Evolutionary conservation across 2,797 vertebrate genomes (phyloP).

Genomic region (Tangara arthus): DNA sequence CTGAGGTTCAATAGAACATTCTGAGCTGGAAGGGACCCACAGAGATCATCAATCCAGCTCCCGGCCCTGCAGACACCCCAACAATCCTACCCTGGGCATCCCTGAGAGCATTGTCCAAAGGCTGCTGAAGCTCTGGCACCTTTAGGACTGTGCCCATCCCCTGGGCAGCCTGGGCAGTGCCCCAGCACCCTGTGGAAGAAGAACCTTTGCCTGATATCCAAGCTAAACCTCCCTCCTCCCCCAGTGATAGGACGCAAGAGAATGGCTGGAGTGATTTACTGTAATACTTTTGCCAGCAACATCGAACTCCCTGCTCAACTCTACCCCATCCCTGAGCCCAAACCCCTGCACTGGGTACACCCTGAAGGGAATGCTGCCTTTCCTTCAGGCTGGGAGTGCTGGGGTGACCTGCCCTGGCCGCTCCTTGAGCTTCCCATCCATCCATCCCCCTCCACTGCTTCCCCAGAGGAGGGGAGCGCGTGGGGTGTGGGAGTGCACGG

Average conservation of each 20-base stretch:
- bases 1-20: neutral
- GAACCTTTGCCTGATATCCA: neutral
- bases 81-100: neutral
- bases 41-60: rapidly evolving
- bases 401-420: neutral
- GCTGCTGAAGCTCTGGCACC: neutral
- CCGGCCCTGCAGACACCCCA: neutral
- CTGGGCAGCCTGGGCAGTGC: neutral
- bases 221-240: neutral
- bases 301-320: neutral
- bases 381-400: neutral
- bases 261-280: neutral
- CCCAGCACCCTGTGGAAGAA: neutral
- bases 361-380: neutral
- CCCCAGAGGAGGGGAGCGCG: neutral
- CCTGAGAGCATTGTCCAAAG: rapidly evolving
- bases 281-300: neutral
- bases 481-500: neutral
- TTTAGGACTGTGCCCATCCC: neutral
- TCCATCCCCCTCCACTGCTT: neutral
- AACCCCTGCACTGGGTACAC: neutral
- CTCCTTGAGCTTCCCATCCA: neutral
- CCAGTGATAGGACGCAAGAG: neutral
- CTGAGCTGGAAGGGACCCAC: neutral
- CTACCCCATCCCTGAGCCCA: neutral